Evolutionary conservation across 2,888 invertebrate genomes (phyloP).

Genomic region (Oxyteleia sp.): DNA sequence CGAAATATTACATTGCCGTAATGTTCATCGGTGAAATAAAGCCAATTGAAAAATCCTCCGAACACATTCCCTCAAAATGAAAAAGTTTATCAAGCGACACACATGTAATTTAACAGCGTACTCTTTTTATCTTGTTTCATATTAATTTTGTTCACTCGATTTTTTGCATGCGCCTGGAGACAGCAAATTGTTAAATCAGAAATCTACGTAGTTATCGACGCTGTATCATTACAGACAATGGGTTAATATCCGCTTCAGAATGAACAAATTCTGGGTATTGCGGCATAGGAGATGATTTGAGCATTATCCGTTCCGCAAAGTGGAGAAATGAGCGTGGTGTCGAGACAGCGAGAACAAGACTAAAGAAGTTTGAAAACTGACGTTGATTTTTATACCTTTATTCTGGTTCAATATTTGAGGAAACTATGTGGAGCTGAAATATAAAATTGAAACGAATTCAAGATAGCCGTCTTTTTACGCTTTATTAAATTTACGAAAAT

Average conservation of each 20-base stretch:
- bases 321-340: slow-evolving; percentile 3
- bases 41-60: not conserved
- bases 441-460: slow-evolving; percentile 26
- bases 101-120: not conserved
- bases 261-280: slow-evolving; percentile 32
- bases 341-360: slow-evolving; percentile 14
- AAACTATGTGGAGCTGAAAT: slow-evolving; percentile 18
- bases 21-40: not conserved
- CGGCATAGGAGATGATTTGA: slow-evolving; percentile 18
- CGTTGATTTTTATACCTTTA: slow-evolving; percentile 24
- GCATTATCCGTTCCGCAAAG: slow-evolving; percentile 12
- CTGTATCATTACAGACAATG: slow-evolving; percentile 23
- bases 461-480: slow-evolving; percentile 2
- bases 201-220: not conserved
- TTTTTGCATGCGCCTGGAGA: not conserved
- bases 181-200: slow-evolving; percentile 7
- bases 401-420: slow-evolving; percentile 15
- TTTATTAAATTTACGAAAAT: not conserved
- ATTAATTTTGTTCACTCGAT: not conserved
- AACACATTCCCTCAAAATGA: not conserved
- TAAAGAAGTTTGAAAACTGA: slow-evolving; percentile 22
- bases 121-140: not conserved
- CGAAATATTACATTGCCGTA: slow-evolving; percentile 23
- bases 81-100: not conserved
- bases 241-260: slow-evolving; percentile 37